phyloP scores from a whole-genome alignment of 2,888 invertebrate genomes.

The Nomada ruficornis region DNA sequence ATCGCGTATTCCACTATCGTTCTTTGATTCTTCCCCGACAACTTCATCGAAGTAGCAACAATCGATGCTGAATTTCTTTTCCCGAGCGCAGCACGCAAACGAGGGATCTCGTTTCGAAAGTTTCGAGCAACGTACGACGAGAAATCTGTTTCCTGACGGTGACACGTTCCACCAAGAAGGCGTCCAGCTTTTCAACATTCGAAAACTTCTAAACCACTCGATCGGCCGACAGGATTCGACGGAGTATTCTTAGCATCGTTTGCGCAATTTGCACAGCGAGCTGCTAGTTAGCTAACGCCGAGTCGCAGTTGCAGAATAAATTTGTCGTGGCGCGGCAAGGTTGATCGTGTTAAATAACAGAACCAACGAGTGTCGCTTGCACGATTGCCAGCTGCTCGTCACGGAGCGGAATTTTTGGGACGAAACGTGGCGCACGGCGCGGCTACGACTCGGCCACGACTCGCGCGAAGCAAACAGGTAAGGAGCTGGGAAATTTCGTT shows the following conservation, averaged over 20 bases:
- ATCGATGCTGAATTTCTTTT: too few species aligned
- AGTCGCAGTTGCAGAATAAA: constrained; percentile 12
- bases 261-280: neutral
- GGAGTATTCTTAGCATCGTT: constrained; percentile 13
- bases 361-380: too few species aligned
- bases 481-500: constrained; percentile 52
- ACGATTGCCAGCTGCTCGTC: neutral
- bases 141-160: neutral
- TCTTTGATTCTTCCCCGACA: too few species aligned
- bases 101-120: constrained; percentile 5
- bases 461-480: constrained; percentile 31
- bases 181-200: neutral
- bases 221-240: neutral
- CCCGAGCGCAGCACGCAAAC: neutral
- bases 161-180: neutral
- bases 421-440: constrained; percentile 11
- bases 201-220: neutral
- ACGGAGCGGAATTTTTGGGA: constrained; percentile 41
- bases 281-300: neutral
- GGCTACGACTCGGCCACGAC: neutral
- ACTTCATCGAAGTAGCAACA: too few species aligned
- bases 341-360: constrained; percentile 7
- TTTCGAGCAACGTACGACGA: neutral
- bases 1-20: too few species aligned
- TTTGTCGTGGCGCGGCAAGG: neutral